These are phyloP conservation scores for Xanthostigma xanthostigma DNA, from an alignment of 2,888 invertebrate species.

Conservation along the genomic window DNA sequence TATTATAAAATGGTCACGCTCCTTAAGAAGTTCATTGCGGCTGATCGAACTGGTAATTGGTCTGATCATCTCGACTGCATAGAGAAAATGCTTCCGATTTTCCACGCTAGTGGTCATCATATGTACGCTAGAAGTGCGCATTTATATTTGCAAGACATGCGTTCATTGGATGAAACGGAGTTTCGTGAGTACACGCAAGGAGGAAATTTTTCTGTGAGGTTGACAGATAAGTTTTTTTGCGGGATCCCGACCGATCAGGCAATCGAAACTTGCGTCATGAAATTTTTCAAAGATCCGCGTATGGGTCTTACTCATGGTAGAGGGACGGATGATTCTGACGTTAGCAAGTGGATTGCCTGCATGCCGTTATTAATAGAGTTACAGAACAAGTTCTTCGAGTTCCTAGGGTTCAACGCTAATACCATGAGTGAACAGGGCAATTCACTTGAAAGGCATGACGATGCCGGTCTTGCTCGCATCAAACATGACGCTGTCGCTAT, in stretches of 20 bases:
- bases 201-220: neutral
- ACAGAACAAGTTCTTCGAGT: too few species aligned
- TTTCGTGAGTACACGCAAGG: neutral
- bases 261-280: neutral
- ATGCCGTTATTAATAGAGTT: too few species aligned
- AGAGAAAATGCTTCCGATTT: neutral
- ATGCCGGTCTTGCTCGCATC: too few species aligned
- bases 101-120: neutral
- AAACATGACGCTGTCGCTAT: too few species aligned
- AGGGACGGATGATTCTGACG: neutral
- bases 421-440: too few species aligned
- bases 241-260: neutral
- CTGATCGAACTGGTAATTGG: neutral
- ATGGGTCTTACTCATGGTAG: neutral
- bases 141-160: neutral
- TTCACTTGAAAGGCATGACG: too few species aligned
- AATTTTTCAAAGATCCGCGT: neutral
- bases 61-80: neutral
- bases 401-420: too few species aligned
- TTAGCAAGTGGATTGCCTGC: neutral
- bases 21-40: neutral
- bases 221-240: neutral
- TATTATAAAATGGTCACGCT: neutral
- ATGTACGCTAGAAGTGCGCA: neutral
- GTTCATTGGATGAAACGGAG: neutral